Conservation (phyloP, 2,113 vertebrate genomes). For the Thamnophis sirtalis region DNA sequence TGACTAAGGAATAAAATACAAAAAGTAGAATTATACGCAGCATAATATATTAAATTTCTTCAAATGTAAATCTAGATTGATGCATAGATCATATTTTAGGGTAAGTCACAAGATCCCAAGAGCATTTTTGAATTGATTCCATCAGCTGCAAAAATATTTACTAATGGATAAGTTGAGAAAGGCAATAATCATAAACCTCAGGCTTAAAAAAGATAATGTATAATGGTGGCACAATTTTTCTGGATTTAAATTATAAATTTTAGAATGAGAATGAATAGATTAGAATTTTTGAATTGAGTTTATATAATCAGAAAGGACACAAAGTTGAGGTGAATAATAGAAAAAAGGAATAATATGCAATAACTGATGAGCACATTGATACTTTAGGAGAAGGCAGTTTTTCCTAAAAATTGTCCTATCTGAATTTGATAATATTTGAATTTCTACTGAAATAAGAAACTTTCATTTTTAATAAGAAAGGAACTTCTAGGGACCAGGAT, state of each 20-base stretch:
- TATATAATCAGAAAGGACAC: background rate
- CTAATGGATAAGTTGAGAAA: background rate
- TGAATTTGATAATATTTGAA: background rate
- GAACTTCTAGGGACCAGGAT: background rate
- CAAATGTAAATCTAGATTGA: background rate
- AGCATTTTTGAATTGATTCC: background rate
- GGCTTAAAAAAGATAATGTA: background rate
- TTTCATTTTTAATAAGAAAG: background rate
- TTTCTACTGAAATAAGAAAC: background rate
- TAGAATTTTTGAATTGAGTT: background rate
- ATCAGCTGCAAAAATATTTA: background rate
- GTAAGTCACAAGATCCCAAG: background rate
- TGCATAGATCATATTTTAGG: background rate
- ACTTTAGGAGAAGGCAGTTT: background rate
- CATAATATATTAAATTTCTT: background rate
- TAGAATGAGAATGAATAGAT: background rate
- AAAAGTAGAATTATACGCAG: background rate
- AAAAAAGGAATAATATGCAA: background rate
- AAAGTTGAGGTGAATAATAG: background rate
- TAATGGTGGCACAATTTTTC: background rate
- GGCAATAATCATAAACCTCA: background rate
- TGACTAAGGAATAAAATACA: background rate
- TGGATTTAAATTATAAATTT: background rate
- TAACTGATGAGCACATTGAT: background rate
- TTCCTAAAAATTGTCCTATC: background rate